Conservation (phyloP, 2,888 invertebrate genomes). For the Metalampra italica region DNA sequence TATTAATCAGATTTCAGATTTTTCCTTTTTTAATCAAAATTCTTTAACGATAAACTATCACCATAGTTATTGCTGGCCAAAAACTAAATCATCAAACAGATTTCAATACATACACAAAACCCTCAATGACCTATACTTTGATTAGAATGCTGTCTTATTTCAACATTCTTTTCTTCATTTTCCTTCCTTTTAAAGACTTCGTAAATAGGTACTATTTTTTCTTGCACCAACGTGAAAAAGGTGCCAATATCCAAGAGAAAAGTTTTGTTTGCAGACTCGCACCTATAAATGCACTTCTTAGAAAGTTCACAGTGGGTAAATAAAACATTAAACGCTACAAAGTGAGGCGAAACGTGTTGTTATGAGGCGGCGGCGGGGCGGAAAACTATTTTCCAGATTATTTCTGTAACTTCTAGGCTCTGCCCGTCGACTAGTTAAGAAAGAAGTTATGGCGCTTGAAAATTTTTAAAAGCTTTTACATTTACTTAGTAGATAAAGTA, state of each 20-base stretch:
- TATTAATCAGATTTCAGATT: too few species aligned
- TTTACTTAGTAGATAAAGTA: slow-evolving; percentile 30
- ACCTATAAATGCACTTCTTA: slow-evolving; percentile 1
- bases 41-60: too few species aligned
- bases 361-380: slow-evolving; percentile 41
- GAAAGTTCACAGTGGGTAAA: slow-evolving; percentile 1
- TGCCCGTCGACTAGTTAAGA: slow-evolving; percentile 40
- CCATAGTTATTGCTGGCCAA: too few species aligned
- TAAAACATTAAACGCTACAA: slow-evolving; percentile 10
- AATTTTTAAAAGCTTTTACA: slow-evolving; percentile 49
- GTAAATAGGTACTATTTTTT: too few species aligned
- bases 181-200: too few species aligned
- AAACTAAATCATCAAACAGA: too few species aligned
- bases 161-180: too few species aligned
- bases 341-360: slow-evolving; percentile 44
- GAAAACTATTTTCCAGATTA: slow-evolving; percentile 49
- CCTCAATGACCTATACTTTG: too few species aligned
- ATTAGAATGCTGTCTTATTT: too few species aligned
- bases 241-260: too few species aligned
- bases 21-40: too few species aligned
- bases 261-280: not conserved
- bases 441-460: slow-evolving; percentile 45
- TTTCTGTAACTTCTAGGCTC: slow-evolving; percentile 50
- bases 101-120: too few species aligned
- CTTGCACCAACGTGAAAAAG: not conserved